These are phyloP conservation scores for Capromys pilorides DNA, from an alignment of 2,797 vertebrate genomes.

Conservation along the genomic window DNA sequence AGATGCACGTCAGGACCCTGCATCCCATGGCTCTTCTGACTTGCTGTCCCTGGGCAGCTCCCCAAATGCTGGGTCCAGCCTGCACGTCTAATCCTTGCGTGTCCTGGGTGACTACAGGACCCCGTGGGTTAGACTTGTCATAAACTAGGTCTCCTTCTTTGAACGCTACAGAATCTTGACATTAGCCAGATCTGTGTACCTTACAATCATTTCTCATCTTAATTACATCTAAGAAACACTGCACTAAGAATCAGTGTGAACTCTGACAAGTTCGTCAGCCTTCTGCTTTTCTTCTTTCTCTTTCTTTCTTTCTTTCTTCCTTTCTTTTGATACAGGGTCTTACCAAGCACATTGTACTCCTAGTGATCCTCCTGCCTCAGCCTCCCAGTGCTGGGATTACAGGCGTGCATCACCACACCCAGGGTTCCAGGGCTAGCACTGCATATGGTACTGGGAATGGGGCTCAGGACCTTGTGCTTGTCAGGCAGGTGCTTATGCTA, in stretches of 20 bases:
- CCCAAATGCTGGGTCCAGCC: neutral
- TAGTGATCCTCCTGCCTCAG: no score
- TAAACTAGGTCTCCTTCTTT: neutral
- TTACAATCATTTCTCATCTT: neutral
- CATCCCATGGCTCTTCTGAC: neutral
- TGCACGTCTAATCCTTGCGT: neutral
- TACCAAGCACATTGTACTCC: no score
- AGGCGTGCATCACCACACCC: no score
- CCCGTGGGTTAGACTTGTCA: neutral
- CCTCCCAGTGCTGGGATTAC: no score
- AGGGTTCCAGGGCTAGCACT: no score
- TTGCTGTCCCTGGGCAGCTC: neutral
- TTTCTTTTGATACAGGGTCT: no score
- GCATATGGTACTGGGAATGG: no score
- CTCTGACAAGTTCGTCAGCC: neutral
- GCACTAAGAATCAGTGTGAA: neutral
- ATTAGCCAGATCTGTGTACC: neutral
- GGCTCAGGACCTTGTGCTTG: no score
- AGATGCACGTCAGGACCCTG: neutral
- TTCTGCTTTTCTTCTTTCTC: neutral
- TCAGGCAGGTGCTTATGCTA: no score
- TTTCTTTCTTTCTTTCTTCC: no score
- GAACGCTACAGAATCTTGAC: neutral
- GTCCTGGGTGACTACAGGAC: neutral
- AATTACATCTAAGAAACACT: neutral